Evolutionary conservation across 2,888 invertebrate species (phyloP).

Genomic region (Tetranychus truncatus): DNA sequence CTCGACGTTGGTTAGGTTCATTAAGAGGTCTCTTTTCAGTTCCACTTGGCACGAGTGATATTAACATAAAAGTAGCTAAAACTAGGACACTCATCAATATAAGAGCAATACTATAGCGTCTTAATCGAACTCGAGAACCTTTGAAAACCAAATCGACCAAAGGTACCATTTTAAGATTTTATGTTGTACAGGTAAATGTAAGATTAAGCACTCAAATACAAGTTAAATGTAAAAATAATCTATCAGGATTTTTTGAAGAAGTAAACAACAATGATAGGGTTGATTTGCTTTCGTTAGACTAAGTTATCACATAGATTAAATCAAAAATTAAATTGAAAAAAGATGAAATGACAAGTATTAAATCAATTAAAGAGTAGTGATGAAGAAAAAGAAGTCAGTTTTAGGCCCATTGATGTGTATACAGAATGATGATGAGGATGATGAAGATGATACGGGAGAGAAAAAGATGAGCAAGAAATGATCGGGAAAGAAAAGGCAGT

Average conservation of each 20-base stretch:
- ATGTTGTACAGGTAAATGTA: neutral
- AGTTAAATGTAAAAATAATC: neutral
- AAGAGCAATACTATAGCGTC: neutral
- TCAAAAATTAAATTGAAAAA: neutral
- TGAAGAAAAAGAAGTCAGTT: neutral
- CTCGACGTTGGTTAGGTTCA: neutral
- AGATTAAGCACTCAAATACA: neutral
- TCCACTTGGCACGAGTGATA: conserved; percentile 7
- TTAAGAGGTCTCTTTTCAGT: neutral
- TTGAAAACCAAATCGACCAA: neutral
- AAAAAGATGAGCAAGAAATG: neutral
- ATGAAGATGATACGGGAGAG: neutral
- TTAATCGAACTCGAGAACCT: conserved; percentile 9
- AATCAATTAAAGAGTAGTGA: neutral
- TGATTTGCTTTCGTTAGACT: neutral
- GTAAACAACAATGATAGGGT: neutral
- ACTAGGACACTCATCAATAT: conserved; percentile 3
- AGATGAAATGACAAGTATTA: neutral
- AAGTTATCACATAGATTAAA: neutral
- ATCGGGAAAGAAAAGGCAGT: neutral
- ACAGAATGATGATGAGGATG: neutral
- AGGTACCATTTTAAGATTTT: neutral
- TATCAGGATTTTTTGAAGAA: neutral
- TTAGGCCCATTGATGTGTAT: neutral
- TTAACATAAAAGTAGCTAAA: neutral